Percentiles rank a stretch among this genome's conserved stretches.
Conservation (phyloP, 2,888 invertebrate species). For the Sympetrum striolatum region DNA sequence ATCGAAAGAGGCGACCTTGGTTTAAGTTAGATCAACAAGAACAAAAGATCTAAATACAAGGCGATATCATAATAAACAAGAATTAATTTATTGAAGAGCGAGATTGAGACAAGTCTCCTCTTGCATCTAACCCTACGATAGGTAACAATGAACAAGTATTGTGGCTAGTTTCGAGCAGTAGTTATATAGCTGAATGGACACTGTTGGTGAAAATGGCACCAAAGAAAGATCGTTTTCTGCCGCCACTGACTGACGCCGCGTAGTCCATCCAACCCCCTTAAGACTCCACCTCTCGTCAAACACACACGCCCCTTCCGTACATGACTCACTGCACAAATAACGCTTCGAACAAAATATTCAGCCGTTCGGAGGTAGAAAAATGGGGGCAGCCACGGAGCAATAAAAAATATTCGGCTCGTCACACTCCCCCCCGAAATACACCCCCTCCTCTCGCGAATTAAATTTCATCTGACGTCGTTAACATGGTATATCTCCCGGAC, state of each 20-base stretch:
- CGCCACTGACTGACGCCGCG: conserved; percentile 17
- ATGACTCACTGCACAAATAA: conserved; percentile 50
- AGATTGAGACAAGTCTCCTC: too few species aligned
- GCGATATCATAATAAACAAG: too few species aligned
- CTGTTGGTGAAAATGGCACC: too few species aligned
- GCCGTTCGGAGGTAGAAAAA: conserved; percentile 45
- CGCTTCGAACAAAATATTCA: conserved; percentile 49
- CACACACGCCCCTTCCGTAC: background rate
- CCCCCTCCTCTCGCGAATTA: conserved; percentile 45
- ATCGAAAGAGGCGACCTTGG: too few species aligned
- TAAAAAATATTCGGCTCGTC: background rate
- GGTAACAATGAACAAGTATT: too few species aligned
- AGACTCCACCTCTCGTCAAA: background rate
- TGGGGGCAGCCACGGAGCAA: background rate
- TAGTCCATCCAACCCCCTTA: background rate
- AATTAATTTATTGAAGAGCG: too few species aligned
- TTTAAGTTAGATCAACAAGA: too few species aligned
- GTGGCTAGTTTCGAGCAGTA: too few species aligned
- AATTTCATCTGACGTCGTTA: conserved; percentile 49
- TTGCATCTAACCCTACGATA: too few species aligned
- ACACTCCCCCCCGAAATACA: background rate
- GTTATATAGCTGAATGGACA: too few species aligned
- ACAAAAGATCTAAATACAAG: too few species aligned
- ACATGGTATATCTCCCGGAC: conserved; percentile 47
- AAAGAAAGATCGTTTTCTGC: background rate